Percentiles rank a stretch among this genome's conserved stretches.
Evolutionary conservation across 2,797 vertebrate genomes (phyloP).

Genomic region (Nyctibius grandis): DNA sequence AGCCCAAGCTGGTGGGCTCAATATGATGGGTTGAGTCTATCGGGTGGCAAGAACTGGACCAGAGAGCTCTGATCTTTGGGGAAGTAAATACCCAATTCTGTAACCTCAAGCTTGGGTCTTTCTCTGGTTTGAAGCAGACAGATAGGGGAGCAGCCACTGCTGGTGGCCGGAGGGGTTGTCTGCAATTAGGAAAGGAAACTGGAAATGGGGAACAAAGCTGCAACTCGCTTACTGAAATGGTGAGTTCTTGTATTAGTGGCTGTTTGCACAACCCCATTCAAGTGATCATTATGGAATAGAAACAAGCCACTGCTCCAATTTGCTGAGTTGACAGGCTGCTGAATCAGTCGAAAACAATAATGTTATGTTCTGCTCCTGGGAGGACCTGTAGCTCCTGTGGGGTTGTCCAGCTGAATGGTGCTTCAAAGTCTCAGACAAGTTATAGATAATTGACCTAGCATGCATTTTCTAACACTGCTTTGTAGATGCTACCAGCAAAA

Average conservation of each 20-base stretch:
- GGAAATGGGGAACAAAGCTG: background rate
- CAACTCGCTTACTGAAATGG: background rate
- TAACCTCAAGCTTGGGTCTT: background rate
- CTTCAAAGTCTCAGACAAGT: background rate
- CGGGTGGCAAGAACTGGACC: background rate
- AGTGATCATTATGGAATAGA: background rate
- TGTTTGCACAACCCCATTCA: background rate
- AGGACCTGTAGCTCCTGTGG: background rate
- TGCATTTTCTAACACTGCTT: background rate
- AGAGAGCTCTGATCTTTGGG: background rate
- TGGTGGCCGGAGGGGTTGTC: background rate
- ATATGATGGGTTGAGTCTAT: background rate
- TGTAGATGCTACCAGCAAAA: background rate
- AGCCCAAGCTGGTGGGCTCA: background rate
- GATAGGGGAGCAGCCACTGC: background rate
- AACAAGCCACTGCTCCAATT: background rate
- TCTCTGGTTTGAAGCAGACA: background rate
- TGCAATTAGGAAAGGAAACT: background rate
- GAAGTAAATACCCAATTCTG: background rate
- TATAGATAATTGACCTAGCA: background rate
- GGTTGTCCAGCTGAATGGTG: accelerated
- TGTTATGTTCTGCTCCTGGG: background rate
- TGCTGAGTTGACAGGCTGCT: background rate
- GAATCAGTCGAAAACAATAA: background rate
- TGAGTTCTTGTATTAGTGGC: background rate